Evolutionary conservation across 2,113 vertebrate species (phyloP), one percentile per base, ranked within the genome.

Genomic region (Haplochromis vanheusdeni): DNA sequence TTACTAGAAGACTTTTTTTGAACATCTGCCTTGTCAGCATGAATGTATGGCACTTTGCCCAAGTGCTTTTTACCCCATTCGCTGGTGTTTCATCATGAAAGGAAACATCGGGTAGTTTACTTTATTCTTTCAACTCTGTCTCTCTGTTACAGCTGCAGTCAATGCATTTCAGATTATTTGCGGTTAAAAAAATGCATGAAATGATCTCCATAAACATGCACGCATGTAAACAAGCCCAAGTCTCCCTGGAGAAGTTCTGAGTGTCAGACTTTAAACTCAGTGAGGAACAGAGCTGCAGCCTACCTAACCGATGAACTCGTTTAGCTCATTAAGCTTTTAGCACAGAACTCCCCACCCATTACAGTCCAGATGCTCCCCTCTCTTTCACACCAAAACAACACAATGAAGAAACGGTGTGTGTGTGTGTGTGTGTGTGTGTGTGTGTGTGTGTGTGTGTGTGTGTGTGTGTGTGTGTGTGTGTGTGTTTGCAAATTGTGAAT

Each of bases 301-400:
- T 65, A 83, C 73, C 87, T 87, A 89, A 83, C 62, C 10, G 83
- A 87, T 79, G 26, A 79, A 89, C 89, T 86, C 17, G 5, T 89
- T 91, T 87, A 84, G 85, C 81, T 92, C 88, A 87, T 91, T 89
- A 92, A 85, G 79, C 86, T 83, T 90, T 89, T 79, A 89, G 37
- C 60, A 31, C 55, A 49, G 49, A 85, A 42, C 60, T 49, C 52
- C 82, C 26, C 37, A 52, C n/a, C 68, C 68, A 35, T 80, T 82
- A 47, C 52, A 47, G 28, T 62, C 90, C 89, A 92, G 82, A 90
- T 93, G 89, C 81, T 88, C 40, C 65, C 40, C 70, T 35, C 62
- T 23, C 58, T 51, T 47, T 73, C 33, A 79, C 40, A 52, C 37
- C 58, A 82, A 82, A 87, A 85, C 86, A 88, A 37, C 83, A 62